Evolutionary conservation across 2,113 vertebrate species (phyloP).

Genomic region (Ornithorhynchus anatinus): DNA sequence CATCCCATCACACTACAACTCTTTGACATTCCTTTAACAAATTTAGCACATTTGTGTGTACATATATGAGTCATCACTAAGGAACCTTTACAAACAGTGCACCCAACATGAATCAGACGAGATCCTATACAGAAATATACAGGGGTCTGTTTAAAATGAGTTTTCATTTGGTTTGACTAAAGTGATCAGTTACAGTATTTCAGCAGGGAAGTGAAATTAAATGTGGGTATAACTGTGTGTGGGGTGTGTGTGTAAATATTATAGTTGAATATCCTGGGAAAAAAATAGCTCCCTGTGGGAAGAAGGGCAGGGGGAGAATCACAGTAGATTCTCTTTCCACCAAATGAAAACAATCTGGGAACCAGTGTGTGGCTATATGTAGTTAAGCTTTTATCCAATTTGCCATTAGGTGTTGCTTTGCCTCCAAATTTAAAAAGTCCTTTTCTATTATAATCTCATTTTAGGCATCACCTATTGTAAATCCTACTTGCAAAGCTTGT

Average conservation of each 20-base stretch:
- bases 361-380: not conserved
- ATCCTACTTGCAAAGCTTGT: not conserved
- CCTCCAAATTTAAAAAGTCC: constrained; percentile 35
- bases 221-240: not conserved
- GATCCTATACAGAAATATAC: constrained; percentile 21
- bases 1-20: not conserved
- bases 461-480: constrained; percentile 40
- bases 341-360: constrained; percentile 35
- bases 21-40: constrained; percentile 20
- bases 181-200: not conserved
- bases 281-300: too few species aligned
- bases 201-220: not conserved
- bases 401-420: constrained; percentile 9
- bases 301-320: too few species aligned
- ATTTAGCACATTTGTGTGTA: constrained; percentile 1
- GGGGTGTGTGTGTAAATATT: too few species aligned
- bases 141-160: not conserved
- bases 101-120: constrained; percentile 31
- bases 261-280: too few species aligned
- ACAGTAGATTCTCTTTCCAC: constrained; percentile 6
- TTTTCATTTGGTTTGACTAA: constrained; percentile 35
- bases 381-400: constrained; percentile 12
- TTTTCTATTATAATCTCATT: constrained; percentile 22
- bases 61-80: constrained; percentile 19
- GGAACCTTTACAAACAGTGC: constrained; percentile 37